Percentiles rank a stretch among this genome's conserved stretches.
Evolutionary conservation across 1,140 invertebrate genomes (phyloP).

Genomic region (Coenobita brevimanus): DNA sequence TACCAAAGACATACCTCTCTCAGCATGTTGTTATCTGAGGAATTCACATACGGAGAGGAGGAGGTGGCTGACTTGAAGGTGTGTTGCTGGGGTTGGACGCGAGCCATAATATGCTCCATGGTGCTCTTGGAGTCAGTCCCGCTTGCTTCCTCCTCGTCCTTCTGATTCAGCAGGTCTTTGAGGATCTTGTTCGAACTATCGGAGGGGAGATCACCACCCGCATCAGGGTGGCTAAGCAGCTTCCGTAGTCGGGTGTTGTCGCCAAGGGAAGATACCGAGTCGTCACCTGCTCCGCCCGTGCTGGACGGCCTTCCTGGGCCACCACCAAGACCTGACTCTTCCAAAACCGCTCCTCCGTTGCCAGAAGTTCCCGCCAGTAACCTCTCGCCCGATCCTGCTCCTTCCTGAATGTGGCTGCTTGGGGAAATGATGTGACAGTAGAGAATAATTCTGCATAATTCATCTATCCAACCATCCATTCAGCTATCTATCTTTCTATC

Average conservation of each 20-base stretch:
- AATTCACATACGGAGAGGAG: constrained; percentile 44
- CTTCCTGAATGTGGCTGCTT: constrained; percentile 61
- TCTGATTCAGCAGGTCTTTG: constrained; percentile 57
- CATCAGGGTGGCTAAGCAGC: constrained; percentile 39
- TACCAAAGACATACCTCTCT: constrained; percentile 29
- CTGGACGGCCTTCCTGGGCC: constrained; percentile 41
- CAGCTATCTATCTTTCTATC: too few relatives aligned
- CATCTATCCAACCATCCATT: too few relatives aligned
- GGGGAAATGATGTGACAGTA: too few relatives aligned
- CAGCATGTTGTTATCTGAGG: constrained; percentile 49
- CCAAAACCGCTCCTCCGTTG: constrained; percentile 44
- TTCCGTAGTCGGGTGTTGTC: constrained; percentile 42
- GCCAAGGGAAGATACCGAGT: constrained; percentile 25
- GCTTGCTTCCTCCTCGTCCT: constrained; percentile 52
- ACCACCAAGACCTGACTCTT: constrained; percentile 29
- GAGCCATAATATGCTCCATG: constrained; percentile 36
- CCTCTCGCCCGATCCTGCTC: constrained; percentile 44
- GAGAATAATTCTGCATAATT: too few relatives aligned
- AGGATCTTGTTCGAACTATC: constrained; percentile 61
- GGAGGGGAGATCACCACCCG: constrained; percentile 36
- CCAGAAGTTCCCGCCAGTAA: constrained; percentile 49
- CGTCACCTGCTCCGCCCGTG: constrained; percentile 41
- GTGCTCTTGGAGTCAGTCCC: constrained; percentile 28
- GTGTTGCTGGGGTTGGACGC: constrained; percentile 16
- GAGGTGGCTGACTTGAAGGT: constrained; percentile 29